Base-by-base conservation (phyloP, 1,140 invertebrate genomes). In the Potamilus streckersoni region DNA sequence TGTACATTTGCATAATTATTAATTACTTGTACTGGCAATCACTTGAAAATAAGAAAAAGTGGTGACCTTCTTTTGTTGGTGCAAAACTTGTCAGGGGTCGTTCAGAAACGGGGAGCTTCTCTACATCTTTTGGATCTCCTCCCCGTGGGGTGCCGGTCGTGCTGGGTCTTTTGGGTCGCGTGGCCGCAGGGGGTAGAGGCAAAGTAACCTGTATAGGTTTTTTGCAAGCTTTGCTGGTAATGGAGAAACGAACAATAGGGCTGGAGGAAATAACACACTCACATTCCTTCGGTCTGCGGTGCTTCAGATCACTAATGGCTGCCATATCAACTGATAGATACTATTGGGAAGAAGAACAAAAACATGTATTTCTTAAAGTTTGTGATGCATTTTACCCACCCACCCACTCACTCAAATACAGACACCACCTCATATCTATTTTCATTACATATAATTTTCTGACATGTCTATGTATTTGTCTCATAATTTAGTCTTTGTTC, bases 261-360 rank as follows among this genome's bases (percentile, higher is more conserved):
- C 82, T 86, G 27, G 73, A 73, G 2, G 84, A 64, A 8, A 84
- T 31, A 1, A 86, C 67, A 27, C 68, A 62, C 23, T 72, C 75
- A 73, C 84, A 85, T 58, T 80, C 80, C 12, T 67, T 68, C 2
- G 79, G 74, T 20, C 60, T 58, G 56, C 79, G 38, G 11, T 57
- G 23, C 56, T 76, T 82, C 15, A 86, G 38, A 31, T 84, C 84
- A 5, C 74, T 59, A 19, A 86, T 71, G 15, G 72, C 20, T 20
- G 59, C 69, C 17, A 70, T 64, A 31, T 86, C 85, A 38, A 85
- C 69, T 15, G 78, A 74, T 59, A 85, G 83, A 66, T 85, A 77
- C 85, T 86, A 64, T 14, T 17, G 19, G 16, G 27, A 23, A 61
- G 62, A 71, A 31, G 62, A 69, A 38, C n/a, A 8, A 69, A 49